Conservation (phyloP, 2,888 invertebrate genomes). For the Apodemia mormo region DNA sequence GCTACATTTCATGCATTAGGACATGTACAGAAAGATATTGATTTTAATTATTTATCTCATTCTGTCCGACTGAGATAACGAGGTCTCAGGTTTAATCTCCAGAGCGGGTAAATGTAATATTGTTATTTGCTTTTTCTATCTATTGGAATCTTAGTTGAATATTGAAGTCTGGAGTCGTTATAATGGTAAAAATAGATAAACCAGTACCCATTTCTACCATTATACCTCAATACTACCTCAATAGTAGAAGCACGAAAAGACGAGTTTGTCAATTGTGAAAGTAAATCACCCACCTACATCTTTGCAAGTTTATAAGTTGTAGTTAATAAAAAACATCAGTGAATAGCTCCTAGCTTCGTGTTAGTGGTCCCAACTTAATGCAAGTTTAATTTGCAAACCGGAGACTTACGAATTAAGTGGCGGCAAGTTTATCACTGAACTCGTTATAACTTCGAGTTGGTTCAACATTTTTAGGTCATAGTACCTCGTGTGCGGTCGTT, state of each 20-base stretch:
- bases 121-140: too few species aligned
- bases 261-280: background rate
- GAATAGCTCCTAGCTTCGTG: background rate
- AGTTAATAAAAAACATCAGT: background rate
- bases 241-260: background rate
- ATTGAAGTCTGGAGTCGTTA: too few species aligned
- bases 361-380: background rate
- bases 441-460: slow-evolving; percentile 17
- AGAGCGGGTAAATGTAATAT: too few species aligned
- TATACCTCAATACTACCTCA: too few species aligned
- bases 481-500: background rate
- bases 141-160: too few species aligned
- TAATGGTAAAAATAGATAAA: too few species aligned
- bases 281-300: background rate
- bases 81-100: too few species aligned
- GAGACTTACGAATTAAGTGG: background rate
- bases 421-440: slow-evolving; percentile 18
- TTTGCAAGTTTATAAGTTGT: background rate
- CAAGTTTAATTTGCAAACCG: slow-evolving; percentile 10
- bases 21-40: too few species aligned
- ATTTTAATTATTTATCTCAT: too few species aligned
- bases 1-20: too few species aligned
- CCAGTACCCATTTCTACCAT: too few species aligned
- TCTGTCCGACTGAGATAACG: too few species aligned
- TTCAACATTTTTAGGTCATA: slow-evolving; percentile 15